Base-by-base conservation (phyloP, 2,888 invertebrate genomes). In the Erynnis tages region DNA sequence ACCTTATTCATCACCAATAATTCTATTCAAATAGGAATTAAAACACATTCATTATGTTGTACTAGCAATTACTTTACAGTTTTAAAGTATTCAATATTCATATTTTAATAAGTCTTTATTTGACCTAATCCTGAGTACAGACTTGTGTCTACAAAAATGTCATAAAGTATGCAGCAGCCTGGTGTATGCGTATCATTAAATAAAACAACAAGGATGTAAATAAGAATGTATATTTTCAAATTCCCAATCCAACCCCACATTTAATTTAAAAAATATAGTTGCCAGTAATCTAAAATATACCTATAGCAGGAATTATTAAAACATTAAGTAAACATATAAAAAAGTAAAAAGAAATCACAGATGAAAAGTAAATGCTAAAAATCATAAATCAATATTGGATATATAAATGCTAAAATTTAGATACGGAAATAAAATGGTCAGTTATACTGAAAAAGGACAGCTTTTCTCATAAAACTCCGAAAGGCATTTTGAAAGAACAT, bases 341-440 rank as follows among this genome's bases (percentile, higher is more conserved):
- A 49, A 27, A 54, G 14, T 44, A 47, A 47, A 47, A 47, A 37
- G 37, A 44, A 46, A 56, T 54, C 54, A 56, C 50, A 56, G 53
- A 43, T 30, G 43, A 48, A 2, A 44, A 14, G 14, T 48, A 54
- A 44, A 49, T 35, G 47, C 52, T 46, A 55, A 41, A 43, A 45
- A 21, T 4, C n/a, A n/a, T n/a, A n/a, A 27, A 10, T 25, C 17
- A n/a, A 2, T 10, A 35, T 17, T 4, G 8, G 10, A 1, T 10
- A 17, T 10, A 5, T 10, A 10, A 19, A 19, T 35, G 10, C 3
- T 10, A 2, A 29, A 29, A 1, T 1, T n/a, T n/a, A n/a, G n/a
- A n/a, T n/a, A n/a, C n/a, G 10, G 11, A 11, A 4, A 29, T 11
- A 29, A 30, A 10, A 30, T 30, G 14, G 2, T 32, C 8, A 32